Evolutionary conservation across 2,113 vertebrate species (phyloP).

Genomic region (Calyptommatus sinebrachiatus): DNA sequence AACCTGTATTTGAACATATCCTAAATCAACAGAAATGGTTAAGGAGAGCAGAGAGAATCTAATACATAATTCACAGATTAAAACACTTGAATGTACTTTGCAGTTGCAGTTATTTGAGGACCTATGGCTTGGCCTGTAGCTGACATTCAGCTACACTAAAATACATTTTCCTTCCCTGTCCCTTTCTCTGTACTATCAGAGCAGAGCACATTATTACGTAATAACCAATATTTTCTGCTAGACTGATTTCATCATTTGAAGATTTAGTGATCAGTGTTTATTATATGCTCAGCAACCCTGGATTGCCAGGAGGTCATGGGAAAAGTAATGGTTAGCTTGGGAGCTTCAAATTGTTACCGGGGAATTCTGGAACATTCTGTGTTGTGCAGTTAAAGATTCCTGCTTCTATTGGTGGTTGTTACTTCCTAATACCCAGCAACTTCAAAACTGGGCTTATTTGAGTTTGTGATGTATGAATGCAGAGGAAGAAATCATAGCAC

Average conservation of each 20-base stretch:
- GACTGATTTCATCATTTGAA: background rate
- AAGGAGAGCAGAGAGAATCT: background rate
- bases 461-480: too few relatives aligned
- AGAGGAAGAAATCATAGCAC: too few relatives aligned
- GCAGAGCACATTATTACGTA: background rate
- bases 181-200: background rate
- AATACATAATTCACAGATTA: background rate
- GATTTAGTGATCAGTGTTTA: background rate
- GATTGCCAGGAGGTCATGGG: background rate
- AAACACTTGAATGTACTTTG: background rate
- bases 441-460: background rate
- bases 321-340: background rate
- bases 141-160: too few relatives aligned
- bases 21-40: background rate
- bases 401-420: background rate
- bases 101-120: background rate
- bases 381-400: background rate
- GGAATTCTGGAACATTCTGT: background rate
- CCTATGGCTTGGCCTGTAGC: background rate
- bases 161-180: background rate
- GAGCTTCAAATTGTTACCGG: background rate
- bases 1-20: too few relatives aligned
- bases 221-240: background rate
- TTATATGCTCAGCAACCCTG: background rate
- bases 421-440: background rate